Percentiles rank a stretch among this genome's conserved stretches.
These are phyloP conservation scores for Tragelaphus scriptus DNA, from an alignment of 2,113 vertebrate genomes.

Conservation along the genomic window DNA sequence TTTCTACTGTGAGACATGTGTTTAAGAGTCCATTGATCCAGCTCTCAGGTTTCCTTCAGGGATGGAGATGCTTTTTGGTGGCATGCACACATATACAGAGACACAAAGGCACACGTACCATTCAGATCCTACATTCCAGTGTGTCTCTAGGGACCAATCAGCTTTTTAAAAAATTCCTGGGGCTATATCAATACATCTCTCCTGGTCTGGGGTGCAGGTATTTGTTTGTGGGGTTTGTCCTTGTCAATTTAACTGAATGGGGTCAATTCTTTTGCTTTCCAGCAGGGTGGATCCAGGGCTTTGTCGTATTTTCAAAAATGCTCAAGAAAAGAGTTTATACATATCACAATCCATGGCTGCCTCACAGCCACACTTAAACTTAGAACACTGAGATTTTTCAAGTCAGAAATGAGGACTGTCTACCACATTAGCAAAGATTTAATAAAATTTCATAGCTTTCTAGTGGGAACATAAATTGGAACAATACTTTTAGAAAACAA, in stretches of 20 bases:
- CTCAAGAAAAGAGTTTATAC: neutral
- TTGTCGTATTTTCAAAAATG: neutral
- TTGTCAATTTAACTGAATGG: neutral
- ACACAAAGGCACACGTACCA: fast-evolving
- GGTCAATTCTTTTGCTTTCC: neutral
- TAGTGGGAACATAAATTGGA: conserved; percentile 40
- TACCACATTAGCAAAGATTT: conserved; percentile 44
- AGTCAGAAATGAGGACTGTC: neutral
- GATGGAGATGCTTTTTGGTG: conserved; percentile 67
- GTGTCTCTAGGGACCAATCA: neutral
- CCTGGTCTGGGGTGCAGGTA: neutral
- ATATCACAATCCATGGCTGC: neutral
- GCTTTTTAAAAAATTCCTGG: neutral
- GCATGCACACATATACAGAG: neutral
- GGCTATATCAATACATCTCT: neutral
- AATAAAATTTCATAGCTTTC: conserved; percentile 46
- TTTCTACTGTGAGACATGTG: conserved; percentile 72
- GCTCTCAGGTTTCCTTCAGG: conserved; percentile 69
- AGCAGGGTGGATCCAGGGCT: neutral
- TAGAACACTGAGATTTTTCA: neutral
- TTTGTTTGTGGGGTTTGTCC: neutral
- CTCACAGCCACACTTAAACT: neutral
- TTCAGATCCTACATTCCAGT: neutral
- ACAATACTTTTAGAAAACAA: conserved; percentile 53
- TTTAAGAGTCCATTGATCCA: conserved; percentile 73